Evolutionary conservation across 1,140 invertebrate genomes (phyloP), one percentile per base, ranked within the genome.

Genomic region (Leptinotarsa texana): DNA sequence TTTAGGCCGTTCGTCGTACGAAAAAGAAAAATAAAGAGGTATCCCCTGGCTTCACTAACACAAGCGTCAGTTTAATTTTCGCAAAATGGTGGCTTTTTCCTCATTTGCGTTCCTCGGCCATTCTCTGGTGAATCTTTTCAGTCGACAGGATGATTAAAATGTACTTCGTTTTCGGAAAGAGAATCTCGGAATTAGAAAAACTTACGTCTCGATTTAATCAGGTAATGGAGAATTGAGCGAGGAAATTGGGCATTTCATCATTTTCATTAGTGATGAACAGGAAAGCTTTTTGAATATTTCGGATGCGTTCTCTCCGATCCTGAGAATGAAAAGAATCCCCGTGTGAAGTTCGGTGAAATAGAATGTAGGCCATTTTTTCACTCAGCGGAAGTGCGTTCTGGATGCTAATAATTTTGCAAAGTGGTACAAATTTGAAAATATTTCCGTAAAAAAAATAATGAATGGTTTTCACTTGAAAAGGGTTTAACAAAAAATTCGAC

Each of bases 111-210:
- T 69, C 11, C 68, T 51, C 49, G 51, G 47, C 24, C 18, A 8
- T 42, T 69, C 51, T 69, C 51, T 69, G 68, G 48, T 48, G 68
- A 22, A 22, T 69, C 68, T 51, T 69, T 69, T 69, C 68, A 33
- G 13, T 51, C 49, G 68, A 15, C 49, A 69, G 42, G 42, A 69
- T 69, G 68, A 69, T 69, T 69, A 57, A 69, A 69, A 69, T 69
- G 49, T 69, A 69, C 68, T 69, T 51, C 42, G 13, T 42, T 42
- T n/a, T 22, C 68, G 68, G 42, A 49, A 42, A 42, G 49, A 42
- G 51, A 69, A 24, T 21, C 17, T 21, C 47, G 17, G 42, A 69
- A 51, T 66, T 66, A 66, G 51, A 57, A 69, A 69, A 69, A 69
- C 68, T 69, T 51, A 49, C 68, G 57, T 48, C 51, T 48, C 68